These are phyloP conservation scores for Hypothenemus hampei DNA, from an alignment of 1,140 invertebrate genomes.

Conservation along the genomic window DNA sequence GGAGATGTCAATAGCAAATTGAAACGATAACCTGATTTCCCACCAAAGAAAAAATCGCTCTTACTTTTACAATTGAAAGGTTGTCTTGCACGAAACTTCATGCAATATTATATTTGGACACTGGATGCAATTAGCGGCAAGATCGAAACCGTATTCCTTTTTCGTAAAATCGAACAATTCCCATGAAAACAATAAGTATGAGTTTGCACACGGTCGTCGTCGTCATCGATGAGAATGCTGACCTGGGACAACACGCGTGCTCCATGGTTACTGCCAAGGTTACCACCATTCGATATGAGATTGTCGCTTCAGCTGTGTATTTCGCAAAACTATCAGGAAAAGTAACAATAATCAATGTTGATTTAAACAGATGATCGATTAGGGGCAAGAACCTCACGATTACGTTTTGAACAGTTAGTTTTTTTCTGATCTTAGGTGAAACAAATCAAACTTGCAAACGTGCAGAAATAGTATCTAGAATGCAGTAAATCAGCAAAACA, in stretches of 20 bases:
- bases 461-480: not conserved
- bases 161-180: conserved; percentile 9
- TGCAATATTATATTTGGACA: no score
- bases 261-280: conserved; percentile 15
- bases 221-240: conserved; percentile 8
- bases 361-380: not conserved
- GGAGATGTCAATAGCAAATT: no score
- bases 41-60: no score
- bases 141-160: conserved; percentile 13
- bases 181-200: conserved; percentile 12
- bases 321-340: not conserved
- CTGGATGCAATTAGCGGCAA: conserved; percentile 5
- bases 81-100: no score
- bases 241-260: conserved; percentile 8
- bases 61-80: no score
- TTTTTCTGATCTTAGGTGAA: not conserved
- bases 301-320: conserved; percentile 2
- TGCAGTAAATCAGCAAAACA: not conserved
- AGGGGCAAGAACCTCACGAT: no score
- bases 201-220: conserved; percentile 1
- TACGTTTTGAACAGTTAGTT: not conserved
- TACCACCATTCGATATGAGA: not conserved
- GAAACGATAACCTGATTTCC: no score
- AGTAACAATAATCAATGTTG: conserved; percentile 1
- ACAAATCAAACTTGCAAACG: not conserved